Base-by-base conservation (phyloP, 1,140 invertebrate species). In the Tetragonula clypearis region DNA sequence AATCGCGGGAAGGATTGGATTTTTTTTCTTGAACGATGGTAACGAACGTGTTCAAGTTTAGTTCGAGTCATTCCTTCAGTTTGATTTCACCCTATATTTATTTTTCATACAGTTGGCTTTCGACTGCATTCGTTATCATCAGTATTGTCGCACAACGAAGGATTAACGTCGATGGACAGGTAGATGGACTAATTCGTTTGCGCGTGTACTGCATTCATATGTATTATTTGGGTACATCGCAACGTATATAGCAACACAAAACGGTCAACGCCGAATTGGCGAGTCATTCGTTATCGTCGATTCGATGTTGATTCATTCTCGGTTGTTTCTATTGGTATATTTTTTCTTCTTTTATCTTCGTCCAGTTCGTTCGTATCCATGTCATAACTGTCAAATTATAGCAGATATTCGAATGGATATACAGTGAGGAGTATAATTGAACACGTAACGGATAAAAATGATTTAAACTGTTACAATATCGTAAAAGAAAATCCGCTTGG, bases 241-340 rank as follows among this genome's bases (percentile, higher is more conserved):
- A 21, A 19, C 72, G n/a, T 55, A 30, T 35, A 9, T 30, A 21
- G 19, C 19, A 21, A 21, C 12, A n/a, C 19, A 49, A 74, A 74
- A 76, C 58, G 30, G 26, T 15, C 49, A 60, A 26, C 71, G 41
- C 23, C 71, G n/a, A 75, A 82, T 75, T 26, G 41, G 21, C 80
- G 72, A 75, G 53, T 60, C 80, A 62, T 81, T 81, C 79, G 79
- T 81, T 74, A 81, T 17, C 56, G 56, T 73, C 41, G 68, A 72
- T 68, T 55, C n/a, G 21, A 53, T 30, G 58, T 81, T 73, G 35
- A 21, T n/a, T 69, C 41, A 35, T 35, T 35, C 35, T 35, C 35
- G 35, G 69, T 58, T 56, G 55, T 69, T 73, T 73, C 35, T 12
- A 35, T 60, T 6, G 15, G 9, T 68, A 49, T 21, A 19, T 1